These are phyloP conservation scores for Drosophila kanapiae DNA, from an alignment of 1,140 invertebrate genomes.

Conservation along the genomic window DNA sequence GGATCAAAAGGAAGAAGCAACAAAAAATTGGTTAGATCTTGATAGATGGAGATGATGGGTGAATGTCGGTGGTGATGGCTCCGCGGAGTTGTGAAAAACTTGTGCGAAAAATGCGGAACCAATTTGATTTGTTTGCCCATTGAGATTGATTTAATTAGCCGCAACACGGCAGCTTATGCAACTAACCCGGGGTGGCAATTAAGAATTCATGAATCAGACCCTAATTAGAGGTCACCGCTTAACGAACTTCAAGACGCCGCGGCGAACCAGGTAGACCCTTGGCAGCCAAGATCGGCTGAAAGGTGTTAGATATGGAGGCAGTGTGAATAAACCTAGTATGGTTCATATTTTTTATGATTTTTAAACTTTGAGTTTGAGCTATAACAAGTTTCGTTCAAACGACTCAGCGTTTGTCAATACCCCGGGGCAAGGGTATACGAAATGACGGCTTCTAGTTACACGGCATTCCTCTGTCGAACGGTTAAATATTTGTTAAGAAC, in stretches of 20 bases:
- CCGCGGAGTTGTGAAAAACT: constrained; percentile 49
- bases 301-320: constrained; percentile 3
- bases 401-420: neutral
- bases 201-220: constrained; percentile 52
- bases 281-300: neutral
- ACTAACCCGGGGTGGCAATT: constrained; percentile 39
- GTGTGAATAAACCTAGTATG: neutral
- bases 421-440: neutral
- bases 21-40: constrained; percentile 56
- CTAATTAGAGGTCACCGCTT: constrained; percentile 42
- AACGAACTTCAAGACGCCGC: neutral
- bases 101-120: constrained; percentile 58
- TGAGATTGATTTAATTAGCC: constrained; percentile 58
- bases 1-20: constrained; percentile 2
- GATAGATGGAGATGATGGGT: constrained; percentile 50
- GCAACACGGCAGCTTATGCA: constrained; percentile 44
- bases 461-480: constrained; percentile 50
- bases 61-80: constrained; percentile 28
- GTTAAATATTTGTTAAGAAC: constrained; percentile 67
- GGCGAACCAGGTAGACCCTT: constrained; percentile 2
- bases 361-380: neutral
- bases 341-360: neutral
- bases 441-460: constrained; percentile 30
- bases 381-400: neutral
- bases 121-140: constrained; percentile 32